phyloP scores from a whole-genome alignment of 2,888 invertebrate species.

The Zeuzera pyrina region DNA sequence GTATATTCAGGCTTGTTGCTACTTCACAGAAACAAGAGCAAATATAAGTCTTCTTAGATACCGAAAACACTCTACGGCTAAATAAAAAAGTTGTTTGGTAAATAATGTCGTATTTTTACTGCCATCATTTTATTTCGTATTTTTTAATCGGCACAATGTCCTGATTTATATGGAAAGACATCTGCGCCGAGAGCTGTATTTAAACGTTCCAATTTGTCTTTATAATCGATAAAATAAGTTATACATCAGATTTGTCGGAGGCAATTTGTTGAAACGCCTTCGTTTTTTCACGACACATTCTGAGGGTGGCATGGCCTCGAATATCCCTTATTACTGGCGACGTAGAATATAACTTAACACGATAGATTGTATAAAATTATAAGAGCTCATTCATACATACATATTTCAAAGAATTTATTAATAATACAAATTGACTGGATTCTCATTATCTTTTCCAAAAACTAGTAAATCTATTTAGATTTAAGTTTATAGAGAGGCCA shows the following conservation, averaged over 20 bases:
- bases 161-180: too few relatives aligned
- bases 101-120: too few relatives aligned
- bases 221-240: not conserved
- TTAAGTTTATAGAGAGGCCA: too few relatives aligned
- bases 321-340: not conserved
- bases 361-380: too few relatives aligned
- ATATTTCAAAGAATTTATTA: too few relatives aligned
- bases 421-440: too few relatives aligned
- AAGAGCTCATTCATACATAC: too few relatives aligned
- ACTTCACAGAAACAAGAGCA: conserved; percentile 2
- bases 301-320: conserved; percentile 7
- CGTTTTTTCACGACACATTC: conserved; percentile 10
- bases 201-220: not conserved
- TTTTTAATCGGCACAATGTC: too few relatives aligned
- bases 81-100: not conserved
- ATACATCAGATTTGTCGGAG: conserved; percentile 1
- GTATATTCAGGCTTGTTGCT: conserved; percentile 1
- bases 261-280: not conserved
- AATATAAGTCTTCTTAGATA: not conserved
- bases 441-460: too few relatives aligned
- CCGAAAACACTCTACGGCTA: not conserved
- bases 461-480: too few relatives aligned
- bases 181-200: too few relatives aligned
- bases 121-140: too few relatives aligned
- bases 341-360: not conserved